A percentile compares a stretch with the other conserved stretches of the same genome.
phyloP scores from a whole-genome alignment of 2,113 vertebrate genomes.

The Tenrec ecaudatus region DNA sequence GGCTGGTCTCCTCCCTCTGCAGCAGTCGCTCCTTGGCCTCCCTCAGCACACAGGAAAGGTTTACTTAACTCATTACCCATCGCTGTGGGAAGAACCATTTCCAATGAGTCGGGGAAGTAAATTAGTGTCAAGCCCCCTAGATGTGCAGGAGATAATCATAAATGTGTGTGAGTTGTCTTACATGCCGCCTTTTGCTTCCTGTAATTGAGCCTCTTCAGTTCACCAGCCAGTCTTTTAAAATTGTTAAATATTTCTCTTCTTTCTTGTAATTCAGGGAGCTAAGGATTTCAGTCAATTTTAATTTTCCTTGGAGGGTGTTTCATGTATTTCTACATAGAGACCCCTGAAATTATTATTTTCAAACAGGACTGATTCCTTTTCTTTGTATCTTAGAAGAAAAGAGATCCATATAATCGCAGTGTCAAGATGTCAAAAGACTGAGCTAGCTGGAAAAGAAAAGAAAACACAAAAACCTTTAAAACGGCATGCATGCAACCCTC shows the following conservation, averaged over 20 bases:
- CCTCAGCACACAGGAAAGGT: not conserved
- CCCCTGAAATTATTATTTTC: constrained; percentile 78
- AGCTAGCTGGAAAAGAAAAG: constrained; percentile 60
- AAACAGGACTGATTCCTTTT: constrained; percentile 59
- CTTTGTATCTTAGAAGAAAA: constrained; percentile 68
- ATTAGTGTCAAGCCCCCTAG: not conserved
- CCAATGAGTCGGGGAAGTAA: not conserved
- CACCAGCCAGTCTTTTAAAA: constrained; percentile 39
- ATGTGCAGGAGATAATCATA: not conserved
- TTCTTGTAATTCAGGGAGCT: constrained; percentile 34
- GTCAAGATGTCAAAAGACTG: constrained; percentile 79
- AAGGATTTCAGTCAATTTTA: constrained; percentile 66
- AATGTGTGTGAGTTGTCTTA: not conserved
- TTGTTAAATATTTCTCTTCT: constrained; percentile 28
- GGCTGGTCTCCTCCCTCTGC: not conserved
- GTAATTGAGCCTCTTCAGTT: constrained; percentile 17
- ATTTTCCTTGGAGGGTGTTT: constrained; percentile 62
- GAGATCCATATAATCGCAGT: constrained; percentile 73
- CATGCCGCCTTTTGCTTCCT: constrained; percentile 35
- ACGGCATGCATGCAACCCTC: constrained; percentile 9
- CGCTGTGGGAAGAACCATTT: not conserved
- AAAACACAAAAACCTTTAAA: constrained; percentile 12
- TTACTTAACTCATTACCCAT: not conserved
- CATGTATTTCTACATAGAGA: constrained; percentile 61
- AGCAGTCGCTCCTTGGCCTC: not conserved